Percentiles rank a stretch among this genome's conserved stretches.
Conservation (phyloP, 2,797 vertebrate genomes). For the Gobio occitaniae region DNA sequence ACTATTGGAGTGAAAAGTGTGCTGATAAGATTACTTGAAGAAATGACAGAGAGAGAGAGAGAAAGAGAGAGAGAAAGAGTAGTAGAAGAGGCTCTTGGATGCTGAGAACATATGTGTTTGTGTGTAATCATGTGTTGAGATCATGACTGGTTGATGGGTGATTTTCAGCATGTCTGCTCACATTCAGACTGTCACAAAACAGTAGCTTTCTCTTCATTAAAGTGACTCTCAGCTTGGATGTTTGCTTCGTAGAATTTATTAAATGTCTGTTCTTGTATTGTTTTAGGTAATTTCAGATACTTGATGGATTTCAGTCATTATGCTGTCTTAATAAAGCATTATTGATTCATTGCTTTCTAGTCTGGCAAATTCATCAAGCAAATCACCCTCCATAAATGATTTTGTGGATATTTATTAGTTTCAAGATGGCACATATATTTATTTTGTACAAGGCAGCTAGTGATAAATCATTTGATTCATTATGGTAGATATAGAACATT, state of each 20-base stretch:
- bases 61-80: not conserved
- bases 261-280: not conserved
- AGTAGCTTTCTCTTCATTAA: not conserved
- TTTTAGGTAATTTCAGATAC: not conserved
- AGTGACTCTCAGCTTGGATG: not conserved
- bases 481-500: not conserved
- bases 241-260: not conserved
- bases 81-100: not conserved
- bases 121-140: not conserved
- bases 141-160: not conserved
- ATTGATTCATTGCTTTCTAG: slow-evolving; percentile 17
- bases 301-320: slow-evolving; percentile 28
- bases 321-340: not conserved
- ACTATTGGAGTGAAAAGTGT: slow-evolving; percentile 29
- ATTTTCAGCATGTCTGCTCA: slow-evolving; percentile 17
- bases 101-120: not conserved
- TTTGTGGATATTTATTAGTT: not conserved
- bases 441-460: not conserved
- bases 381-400: slow-evolving; percentile 16
- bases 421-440: not conserved
- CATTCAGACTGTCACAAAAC: not conserved
- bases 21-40: not conserved
- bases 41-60: slow-evolving; percentile 1
- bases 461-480: slow-evolving; percentile 11
- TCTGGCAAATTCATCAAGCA: slow-evolving; percentile 6